Percentiles rank a stretch among this genome's conserved stretches.
These are phyloP conservation scores for Scelioninae gen. 2 DNA, from an alignment of 2,888 invertebrate genomes.

Conservation along the genomic window DNA sequence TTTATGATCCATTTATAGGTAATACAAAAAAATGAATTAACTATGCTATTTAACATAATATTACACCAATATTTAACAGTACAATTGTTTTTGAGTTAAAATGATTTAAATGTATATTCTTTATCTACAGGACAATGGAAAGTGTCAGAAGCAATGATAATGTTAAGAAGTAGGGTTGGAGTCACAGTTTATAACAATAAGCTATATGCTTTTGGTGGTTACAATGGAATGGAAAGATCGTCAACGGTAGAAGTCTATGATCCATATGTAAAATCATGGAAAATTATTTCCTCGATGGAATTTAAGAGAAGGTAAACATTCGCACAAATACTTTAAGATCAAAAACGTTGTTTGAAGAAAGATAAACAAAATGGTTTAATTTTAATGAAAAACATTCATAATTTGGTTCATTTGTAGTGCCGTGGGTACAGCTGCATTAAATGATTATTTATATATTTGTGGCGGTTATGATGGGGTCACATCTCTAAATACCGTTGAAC, in stretches of 20 bases:
- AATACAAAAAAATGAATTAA: slow-evolving; percentile 11
- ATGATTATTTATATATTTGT: slow-evolving; percentile 88
- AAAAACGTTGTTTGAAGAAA: too few species aligned
- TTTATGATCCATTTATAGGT: slow-evolving; percentile 83
- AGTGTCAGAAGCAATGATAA: slow-evolving; percentile 88
- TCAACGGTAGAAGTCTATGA: slow-evolving; percentile 91
- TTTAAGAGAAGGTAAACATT: slow-evolving; percentile 86
- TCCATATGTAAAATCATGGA: slow-evolving; percentile 84
- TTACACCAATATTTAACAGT: not conserved
- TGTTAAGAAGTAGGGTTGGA: slow-evolving; percentile 88
- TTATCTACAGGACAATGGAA: slow-evolving; percentile 81
- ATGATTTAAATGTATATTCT: too few species aligned
- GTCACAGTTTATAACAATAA: slow-evolving; percentile 88
- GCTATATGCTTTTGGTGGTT: slow-evolving; percentile 89
- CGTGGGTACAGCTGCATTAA: slow-evolving; percentile 87
- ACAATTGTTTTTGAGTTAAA: too few species aligned
- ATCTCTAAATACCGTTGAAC: slow-evolving; percentile 88
- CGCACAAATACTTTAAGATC: too few species aligned
- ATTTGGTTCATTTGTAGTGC: slow-evolving; percentile 82
- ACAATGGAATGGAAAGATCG: slow-evolving; percentile 87
- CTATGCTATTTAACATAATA: slow-evolving; percentile 58
- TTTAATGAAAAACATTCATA: too few species aligned
- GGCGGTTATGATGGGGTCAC: slow-evolving; percentile 91
- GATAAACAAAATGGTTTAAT: too few species aligned
- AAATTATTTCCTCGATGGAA: slow-evolving; percentile 86